phyloP scores from a whole-genome alignment of 2,113 vertebrate species.

The Mugil cephalus region DNA sequence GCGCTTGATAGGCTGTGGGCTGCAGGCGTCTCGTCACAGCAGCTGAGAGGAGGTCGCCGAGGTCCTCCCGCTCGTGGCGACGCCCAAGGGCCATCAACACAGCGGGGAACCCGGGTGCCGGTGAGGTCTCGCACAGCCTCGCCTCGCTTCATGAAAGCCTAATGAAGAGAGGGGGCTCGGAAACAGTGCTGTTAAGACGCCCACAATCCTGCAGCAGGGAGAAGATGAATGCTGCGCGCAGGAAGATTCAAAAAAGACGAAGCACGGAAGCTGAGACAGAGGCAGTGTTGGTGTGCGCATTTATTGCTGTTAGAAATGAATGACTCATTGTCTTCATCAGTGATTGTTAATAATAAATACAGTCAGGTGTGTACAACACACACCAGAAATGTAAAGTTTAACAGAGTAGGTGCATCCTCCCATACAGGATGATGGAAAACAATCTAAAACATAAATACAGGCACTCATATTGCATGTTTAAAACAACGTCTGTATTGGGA shows the following conservation, averaged over 20 bases:
- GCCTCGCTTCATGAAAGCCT: slow-evolving; percentile 74
- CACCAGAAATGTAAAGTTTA: slow-evolving; percentile 23
- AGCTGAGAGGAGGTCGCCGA: slow-evolving; percentile 71
- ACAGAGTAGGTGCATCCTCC: not conserved
- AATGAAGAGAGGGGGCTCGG: slow-evolving; percentile 66
- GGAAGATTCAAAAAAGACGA: slow-evolving; percentile 40
- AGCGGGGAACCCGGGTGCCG: slow-evolving; percentile 60
- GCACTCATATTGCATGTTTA: slow-evolving; percentile 21
- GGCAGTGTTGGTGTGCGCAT: slow-evolving; percentile 36
- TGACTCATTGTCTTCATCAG: slow-evolving; percentile 23
- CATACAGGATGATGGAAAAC: slow-evolving; percentile 1
- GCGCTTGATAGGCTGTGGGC: slow-evolving; percentile 60
- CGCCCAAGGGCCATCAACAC: slow-evolving; percentile 73
- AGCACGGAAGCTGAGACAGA: slow-evolving; percentile 26
- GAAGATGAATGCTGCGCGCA: slow-evolving; percentile 17
- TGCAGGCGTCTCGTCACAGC: slow-evolving; percentile 70
- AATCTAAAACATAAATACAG: not conserved
- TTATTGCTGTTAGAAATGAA: slow-evolving; percentile 63
- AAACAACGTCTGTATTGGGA: slow-evolving; percentile 2
- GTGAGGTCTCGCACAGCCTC: slow-evolving; percentile 68
- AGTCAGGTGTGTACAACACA: slow-evolving; percentile 32
- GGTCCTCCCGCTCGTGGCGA: slow-evolving; percentile 73
- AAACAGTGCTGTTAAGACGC: slow-evolving; percentile 51
- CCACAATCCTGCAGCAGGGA: slow-evolving; percentile 60
- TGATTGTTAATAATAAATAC: slow-evolving; percentile 62